Percentiles rank a stretch among this genome's conserved stretches.
Evolutionary conservation across 2,113 vertebrate genomes (phyloP).

Genomic region (Limnothrissa miodon): DNA sequence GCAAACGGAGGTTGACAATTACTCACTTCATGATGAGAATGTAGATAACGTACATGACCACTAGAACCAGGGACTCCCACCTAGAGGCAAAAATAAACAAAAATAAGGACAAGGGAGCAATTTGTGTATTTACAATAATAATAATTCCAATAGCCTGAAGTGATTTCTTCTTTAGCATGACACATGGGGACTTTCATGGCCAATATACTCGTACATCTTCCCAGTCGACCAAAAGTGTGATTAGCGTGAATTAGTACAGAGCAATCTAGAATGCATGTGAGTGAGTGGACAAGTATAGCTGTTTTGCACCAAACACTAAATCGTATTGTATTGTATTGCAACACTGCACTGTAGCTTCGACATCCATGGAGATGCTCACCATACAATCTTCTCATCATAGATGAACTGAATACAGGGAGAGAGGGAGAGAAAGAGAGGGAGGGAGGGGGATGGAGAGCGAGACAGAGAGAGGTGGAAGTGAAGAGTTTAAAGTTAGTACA

Average conservation of each 20-base stretch:
- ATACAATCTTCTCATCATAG: slow-evolving; percentile 92
- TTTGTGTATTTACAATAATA: no score
- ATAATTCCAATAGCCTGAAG: no score
- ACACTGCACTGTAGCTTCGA: neutral
- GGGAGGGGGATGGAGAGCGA: neutral
- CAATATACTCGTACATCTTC: neutral
- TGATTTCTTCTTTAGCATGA: no score
- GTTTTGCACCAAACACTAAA: no score
- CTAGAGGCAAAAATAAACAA: slow-evolving; percentile 62
- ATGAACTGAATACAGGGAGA: slow-evolving; percentile 82
- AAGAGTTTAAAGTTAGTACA: no score
- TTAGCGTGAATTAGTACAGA: slow-evolving; percentile 11
- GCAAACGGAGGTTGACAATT: slow-evolving; percentile 15
- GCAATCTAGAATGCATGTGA: no score
- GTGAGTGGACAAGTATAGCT: no score
- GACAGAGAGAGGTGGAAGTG: neutral
- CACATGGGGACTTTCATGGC: neutral
- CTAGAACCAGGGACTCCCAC: slow-evolving; percentile 96
- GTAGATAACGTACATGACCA: slow-evolving; percentile 90
- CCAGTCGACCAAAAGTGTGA: neutral
- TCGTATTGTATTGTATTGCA: neutral
- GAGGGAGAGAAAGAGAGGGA: neutral
- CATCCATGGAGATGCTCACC: slow-evolving; percentile 75
- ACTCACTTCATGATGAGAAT: slow-evolving; percentile 99
- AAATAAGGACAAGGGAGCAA: neutral